A percentile compares a stretch with the other conserved stretches of the same genome.
Evolutionary conservation across 1,140 invertebrate species (phyloP).

Genomic region (Heliothis subflexa): DNA sequence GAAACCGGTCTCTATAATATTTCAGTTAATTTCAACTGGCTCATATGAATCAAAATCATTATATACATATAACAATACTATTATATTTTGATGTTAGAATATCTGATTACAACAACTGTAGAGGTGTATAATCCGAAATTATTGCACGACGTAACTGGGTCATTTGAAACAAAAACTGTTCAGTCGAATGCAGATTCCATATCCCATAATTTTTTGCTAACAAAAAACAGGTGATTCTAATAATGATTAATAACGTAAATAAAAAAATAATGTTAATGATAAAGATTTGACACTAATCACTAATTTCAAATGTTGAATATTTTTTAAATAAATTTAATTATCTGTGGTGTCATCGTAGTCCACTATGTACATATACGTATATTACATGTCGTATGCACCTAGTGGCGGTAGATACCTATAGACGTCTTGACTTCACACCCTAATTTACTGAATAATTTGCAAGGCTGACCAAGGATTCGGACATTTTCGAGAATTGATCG

Average conservation of each 20-base stretch:
- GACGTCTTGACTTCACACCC: slow-evolving; percentile 8
- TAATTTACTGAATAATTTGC: not conserved
- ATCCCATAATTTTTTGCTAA: slow-evolving; percentile 10
- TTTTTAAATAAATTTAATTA: slow-evolving; percentile 34
- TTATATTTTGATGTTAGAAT: slow-evolving; percentile 20
- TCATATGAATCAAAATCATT: slow-evolving; percentile 69
- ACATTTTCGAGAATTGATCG: not conserved
- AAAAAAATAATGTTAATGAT: slow-evolving; percentile 28
- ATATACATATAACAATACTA: slow-evolving; percentile 82
- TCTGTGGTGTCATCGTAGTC: slow-evolving; percentile 23
- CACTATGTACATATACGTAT: slow-evolving; percentile 47
- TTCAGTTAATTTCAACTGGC: slow-evolving; percentile 61
- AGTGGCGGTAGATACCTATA: slow-evolving; percentile 23
- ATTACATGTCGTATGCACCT: slow-evolving; percentile 42
- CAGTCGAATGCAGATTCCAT: slow-evolving; percentile 34
- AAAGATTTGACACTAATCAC: slow-evolving; percentile 35
- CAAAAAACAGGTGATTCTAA: slow-evolving; percentile 12
- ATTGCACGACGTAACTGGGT: slow-evolving; percentile 28
- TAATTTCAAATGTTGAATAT: slow-evolving; percentile 41
- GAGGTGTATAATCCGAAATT: not conserved
- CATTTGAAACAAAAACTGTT: slow-evolving; percentile 12
- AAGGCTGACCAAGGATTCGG: not conserved
- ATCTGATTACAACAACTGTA: slow-evolving; percentile 5
- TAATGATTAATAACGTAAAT: slow-evolving; percentile 10
- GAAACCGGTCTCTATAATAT: slow-evolving; percentile 22